These are phyloP conservation scores for Hystrix brachyura DNA, from an alignment of 2,113 vertebrate species.

Conservation along the genomic window DNA sequence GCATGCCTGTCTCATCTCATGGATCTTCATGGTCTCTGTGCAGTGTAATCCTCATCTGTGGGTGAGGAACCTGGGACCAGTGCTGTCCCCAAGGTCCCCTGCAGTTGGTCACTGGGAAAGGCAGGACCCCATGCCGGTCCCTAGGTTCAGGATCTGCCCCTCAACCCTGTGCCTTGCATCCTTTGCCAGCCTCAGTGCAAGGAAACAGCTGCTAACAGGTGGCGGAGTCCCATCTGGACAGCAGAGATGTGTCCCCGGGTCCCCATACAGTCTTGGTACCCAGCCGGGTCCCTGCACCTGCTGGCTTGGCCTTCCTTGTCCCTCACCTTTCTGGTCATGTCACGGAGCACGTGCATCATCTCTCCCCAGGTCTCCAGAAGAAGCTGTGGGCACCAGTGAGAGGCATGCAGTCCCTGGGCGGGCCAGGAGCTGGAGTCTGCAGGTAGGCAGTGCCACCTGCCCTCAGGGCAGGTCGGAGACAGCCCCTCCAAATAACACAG, in stretches of 20 bases:
- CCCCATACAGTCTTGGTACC: background rate
- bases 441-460: constrained; percentile 14
- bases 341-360: background rate
- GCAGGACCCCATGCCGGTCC: background rate
- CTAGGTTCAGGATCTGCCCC: background rate
- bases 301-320: background rate
- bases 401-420: background rate
- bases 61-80: background rate
- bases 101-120: background rate
- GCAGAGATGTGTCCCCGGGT: background rate
- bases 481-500: too few species aligned
- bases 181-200: too few species aligned
- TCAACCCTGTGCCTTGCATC: background rate
- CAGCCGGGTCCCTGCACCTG: too few species aligned
- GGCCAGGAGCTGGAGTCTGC: background rate
- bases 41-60: background rate
- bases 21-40: background rate
- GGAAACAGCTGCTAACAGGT: background rate
- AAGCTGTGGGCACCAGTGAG: background rate
- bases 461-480: too few species aligned
- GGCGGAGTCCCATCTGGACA: background rate
- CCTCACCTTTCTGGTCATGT: background rate
- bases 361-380: constrained; percentile 80
- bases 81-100: background rate
- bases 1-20: background rate